Base-by-base conservation (phyloP, 2,113 vertebrate species). In the Ptilonorhynchus violaceus region DNA sequence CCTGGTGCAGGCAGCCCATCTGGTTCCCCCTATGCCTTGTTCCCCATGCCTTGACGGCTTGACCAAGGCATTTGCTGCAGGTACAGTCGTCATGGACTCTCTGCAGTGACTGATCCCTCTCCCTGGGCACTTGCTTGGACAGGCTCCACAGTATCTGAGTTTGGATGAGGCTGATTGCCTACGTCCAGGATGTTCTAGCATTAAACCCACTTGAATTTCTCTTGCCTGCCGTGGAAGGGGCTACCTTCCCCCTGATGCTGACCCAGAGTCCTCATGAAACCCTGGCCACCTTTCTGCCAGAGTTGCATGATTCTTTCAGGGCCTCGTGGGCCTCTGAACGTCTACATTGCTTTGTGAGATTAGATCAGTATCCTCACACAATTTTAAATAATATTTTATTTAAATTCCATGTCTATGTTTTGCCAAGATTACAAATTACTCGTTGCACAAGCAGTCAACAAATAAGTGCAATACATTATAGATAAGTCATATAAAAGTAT, bases 301-400 rank as follows among this genome's bases (percentile, higher is more conserved):
- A 37, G 30, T 19, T 91, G 25, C 13, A 15, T 4, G n/a, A 12
- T 59, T 79, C 46, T 82, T 75, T 44, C 68, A 58, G 53, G 49
- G 28, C 19, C 60, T 83, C 72, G 19, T 35, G 22, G 63, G 39
- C 18, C 62, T 79, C 63, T 69, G 20, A 84, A 53, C 7, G 58
- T 35, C 18, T 28, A 41, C 10, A 17, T 8, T 16, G 14, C 56
- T 91, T 75, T 76, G 25, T 74, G 42, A 89, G 37, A 42, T 68
- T 68, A 73, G 27, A 64, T 37, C 58, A 72, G 8, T 56, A 30
- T 47, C 41, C 86, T n/a, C 58, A 35, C 22, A 46, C 11, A 44
- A 15, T 56, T 84, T 89, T 21, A 78, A 89, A 44, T 15, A 44
- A 41, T 30, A 68, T 72, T 97, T 96, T 96, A 87, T 96, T 94